phyloP scores from a whole-genome alignment of 2,113 vertebrate species.

The Lonchura striata region DNA sequence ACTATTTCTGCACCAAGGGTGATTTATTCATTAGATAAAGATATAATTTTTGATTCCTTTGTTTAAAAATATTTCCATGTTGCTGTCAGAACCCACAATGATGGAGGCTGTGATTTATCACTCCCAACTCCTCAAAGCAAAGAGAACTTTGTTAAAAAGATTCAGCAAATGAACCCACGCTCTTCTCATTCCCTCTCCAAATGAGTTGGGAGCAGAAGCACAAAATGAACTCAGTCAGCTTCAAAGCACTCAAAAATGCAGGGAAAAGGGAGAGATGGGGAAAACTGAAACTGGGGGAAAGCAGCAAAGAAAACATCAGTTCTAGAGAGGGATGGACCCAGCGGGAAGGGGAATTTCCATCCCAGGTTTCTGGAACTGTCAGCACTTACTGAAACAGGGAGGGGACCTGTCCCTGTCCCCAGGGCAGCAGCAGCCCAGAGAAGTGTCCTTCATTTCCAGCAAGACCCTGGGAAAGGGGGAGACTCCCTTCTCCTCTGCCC shows the following conservation, averaged over 20 bases:
- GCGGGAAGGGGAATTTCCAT: background rate
- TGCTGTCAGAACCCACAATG: background rate
- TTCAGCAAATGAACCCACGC: background rate
- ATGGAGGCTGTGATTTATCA: constrained; percentile 24
- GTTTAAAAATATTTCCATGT: constrained; percentile 1
- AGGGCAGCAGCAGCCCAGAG: background rate
- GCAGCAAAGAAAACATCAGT: background rate
- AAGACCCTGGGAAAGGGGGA: background rate
- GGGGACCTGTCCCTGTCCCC: background rate
- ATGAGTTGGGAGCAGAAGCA: background rate
- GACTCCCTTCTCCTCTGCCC: background rate
- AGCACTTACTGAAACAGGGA: background rate
- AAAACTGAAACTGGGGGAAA: background rate
- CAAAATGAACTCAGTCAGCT: background rate
- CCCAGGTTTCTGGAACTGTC: background rate
- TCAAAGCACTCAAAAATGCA: background rate
- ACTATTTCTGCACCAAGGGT: background rate
- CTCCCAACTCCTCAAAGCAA: background rate
- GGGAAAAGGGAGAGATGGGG: background rate
- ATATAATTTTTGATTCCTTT: background rate
- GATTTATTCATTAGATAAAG: constrained; percentile 39
- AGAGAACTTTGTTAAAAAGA: background rate
- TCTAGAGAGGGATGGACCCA: background rate
- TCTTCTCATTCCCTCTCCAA: background rate
- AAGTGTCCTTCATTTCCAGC: background rate